Percentiles rank a stretch among this genome's conserved stretches.
Conservation (phyloP, 2,888 invertebrate species). For the Carterocephalus palaemon region DNA sequence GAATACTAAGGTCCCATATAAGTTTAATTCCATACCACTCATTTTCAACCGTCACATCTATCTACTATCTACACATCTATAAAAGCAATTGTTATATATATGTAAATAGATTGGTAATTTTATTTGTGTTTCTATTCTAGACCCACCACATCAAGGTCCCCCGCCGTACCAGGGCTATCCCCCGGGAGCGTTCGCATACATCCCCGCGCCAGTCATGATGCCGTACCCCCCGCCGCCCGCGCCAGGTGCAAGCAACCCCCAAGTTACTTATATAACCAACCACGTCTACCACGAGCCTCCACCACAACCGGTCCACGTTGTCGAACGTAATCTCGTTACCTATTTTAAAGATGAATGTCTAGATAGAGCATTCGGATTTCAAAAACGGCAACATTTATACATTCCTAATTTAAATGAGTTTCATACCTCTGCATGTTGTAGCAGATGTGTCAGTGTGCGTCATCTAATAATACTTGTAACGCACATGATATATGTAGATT, state of each 20-base stretch:
- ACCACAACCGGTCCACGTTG: slow-evolving; percentile 42
- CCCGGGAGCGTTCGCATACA: slow-evolving; percentile 46
- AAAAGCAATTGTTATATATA: not conserved
- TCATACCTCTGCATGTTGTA: no score
- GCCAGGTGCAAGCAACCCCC: slow-evolving; percentile 30
- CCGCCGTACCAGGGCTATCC: slow-evolving; percentile 42
- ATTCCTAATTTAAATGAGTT: no score
- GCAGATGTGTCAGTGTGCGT: no score
- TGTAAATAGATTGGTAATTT: no score
- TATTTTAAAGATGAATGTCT: not conserved
- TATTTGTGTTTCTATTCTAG: slow-evolving; percentile 34
- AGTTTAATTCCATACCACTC: no score
- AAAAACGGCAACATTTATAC: no score
- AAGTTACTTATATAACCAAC: slow-evolving; percentile 53
- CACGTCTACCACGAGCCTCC: slow-evolving; percentile 50
- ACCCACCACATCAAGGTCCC: slow-evolving; percentile 45
- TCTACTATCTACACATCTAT: no score
- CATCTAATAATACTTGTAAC: no score
- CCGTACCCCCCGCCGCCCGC: slow-evolving; percentile 50
- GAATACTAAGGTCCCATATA: no score
- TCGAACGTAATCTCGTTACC: slow-evolving; percentile 35
- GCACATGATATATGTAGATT: no score
- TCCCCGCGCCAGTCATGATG: slow-evolving; percentile 63
- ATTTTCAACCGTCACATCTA: no score
- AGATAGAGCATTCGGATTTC: no score